Evolutionary conservation across 2,797 vertebrate genomes (phyloP), one percentile per base, ranked within the genome.

Genomic region (Lophius americanus): DNA sequence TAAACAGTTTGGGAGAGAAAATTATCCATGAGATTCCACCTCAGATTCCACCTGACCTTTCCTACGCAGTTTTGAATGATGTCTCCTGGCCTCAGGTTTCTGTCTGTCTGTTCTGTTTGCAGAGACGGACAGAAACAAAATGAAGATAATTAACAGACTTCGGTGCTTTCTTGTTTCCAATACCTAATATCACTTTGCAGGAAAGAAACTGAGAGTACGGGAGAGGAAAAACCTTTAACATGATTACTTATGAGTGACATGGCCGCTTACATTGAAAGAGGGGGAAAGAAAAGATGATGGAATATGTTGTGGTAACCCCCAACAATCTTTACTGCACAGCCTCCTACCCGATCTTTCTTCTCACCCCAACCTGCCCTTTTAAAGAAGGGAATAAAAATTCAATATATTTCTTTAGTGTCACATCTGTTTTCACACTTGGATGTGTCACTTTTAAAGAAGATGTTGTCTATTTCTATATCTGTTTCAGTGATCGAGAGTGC

Each of bases 181-280:
- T 46, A 77, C 54, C 61, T 77, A 84, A 70, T 48, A 73, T 74
- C 53, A 53, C 68, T 78, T 48, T 8, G 46, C 7, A 32, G 51
- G 53, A 60, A 66, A 57, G 65, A 23, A 11, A 54, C 60, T 4
- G 58, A 57, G 66, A 55, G 52, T 70, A 63, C 32, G 61, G 72
- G 23, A 54, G 60, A 64, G 61, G 47, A 14, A 55, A 72, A 75
- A 79, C 80, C 73, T 75, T 79, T 83, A 85, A 85, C 57, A 8
- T 51, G 73, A 84, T 84, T 83, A 75, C 73, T 71, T 49, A 47
- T 73, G 55, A 81, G 67, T 81, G 73, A 61, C 57, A 7, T 12
- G 41, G 46, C 35, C 53, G 76, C 66, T 50, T 68, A 74, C 76
- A 33, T 51, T 60, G 39, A 41, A 46, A 3, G 14, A 54, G 60